Conservation (phyloP, 2,113 vertebrate genomes). For the Polypterus bichir region DNA sequence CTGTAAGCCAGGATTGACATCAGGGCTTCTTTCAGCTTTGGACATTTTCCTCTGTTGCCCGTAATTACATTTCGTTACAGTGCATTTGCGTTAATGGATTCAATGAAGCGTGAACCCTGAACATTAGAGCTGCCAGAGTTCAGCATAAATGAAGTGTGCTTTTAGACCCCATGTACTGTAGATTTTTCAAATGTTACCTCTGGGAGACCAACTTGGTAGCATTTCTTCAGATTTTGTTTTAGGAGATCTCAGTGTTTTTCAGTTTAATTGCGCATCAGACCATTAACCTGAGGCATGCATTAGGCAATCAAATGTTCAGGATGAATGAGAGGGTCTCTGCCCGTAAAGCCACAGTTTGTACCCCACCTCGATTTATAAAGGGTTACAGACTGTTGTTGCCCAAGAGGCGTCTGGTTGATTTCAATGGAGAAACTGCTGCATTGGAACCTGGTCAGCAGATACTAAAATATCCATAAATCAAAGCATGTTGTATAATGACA, state of each 20-base stretch:
- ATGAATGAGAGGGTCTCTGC: conserved; percentile 21
- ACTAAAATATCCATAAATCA: too few species aligned
- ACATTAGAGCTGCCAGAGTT: not conserved
- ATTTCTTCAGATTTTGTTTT: too few species aligned
- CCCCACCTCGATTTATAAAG: too few species aligned
- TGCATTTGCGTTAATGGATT: conserved; percentile 27
- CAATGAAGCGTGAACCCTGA: conserved; percentile 12
- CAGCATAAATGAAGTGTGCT: not conserved
- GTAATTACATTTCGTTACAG: conserved; percentile 35
- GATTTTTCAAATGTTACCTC: not conserved
- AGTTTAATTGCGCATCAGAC: too few species aligned
- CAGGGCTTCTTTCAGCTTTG: conserved; percentile 21
- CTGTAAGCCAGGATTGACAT: conserved; percentile 14
- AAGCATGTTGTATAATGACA: too few species aligned
- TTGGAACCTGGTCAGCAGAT: too few species aligned
- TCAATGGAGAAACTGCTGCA: too few species aligned
- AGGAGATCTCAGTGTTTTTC: too few species aligned
- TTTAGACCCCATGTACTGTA: not conserved
- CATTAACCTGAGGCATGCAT: too few species aligned
- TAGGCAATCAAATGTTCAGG: not conserved
- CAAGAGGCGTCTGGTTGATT: too few species aligned
- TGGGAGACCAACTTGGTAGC: too few species aligned
- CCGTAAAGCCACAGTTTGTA: not conserved
- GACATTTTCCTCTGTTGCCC: conserved; percentile 30
- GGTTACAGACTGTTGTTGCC: too few species aligned